phyloP scores from a whole-genome alignment of 2,888 invertebrate species.

The Rhabditoides inermis region DNA sequence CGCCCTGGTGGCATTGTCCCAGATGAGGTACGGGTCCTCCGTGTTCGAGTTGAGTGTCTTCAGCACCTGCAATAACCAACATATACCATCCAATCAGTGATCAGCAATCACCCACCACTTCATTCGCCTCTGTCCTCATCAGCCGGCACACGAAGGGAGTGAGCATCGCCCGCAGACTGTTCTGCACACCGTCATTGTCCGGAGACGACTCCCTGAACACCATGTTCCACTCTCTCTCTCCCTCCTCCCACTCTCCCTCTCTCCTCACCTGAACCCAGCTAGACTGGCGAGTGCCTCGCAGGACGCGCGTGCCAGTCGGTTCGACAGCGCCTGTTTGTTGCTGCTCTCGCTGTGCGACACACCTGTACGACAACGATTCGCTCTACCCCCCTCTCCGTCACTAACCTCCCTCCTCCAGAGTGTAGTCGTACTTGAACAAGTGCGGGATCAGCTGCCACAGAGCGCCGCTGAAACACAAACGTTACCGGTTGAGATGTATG shows the following conservation, averaged over 20 bases:
- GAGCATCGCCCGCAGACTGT: conserved; percentile 65
- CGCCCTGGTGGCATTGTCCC: conserved; percentile 92
- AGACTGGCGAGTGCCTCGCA: conserved; percentile 75
- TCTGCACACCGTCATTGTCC: conserved; percentile 63
- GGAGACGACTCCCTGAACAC: conserved; percentile 55
- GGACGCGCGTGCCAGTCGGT: conserved; percentile 78
- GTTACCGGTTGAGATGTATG: background rate
- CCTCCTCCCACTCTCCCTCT: background rate
- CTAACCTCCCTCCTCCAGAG: conserved; percentile 81
- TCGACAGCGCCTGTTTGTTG: conserved; percentile 73
- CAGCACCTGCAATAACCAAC: conserved; percentile 65
- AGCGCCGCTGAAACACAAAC: conserved; percentile 61
- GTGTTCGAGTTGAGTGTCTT: conserved; percentile 92
- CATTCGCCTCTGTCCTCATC: conserved; percentile 61
- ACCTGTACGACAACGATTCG: conserved; percentile 16
- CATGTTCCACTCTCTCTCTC: background rate
- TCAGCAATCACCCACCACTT: conserved; percentile 10
- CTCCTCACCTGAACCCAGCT: conserved; percentile 64
- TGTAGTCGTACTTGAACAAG: conserved; percentile 90
- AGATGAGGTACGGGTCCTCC: conserved; percentile 87
- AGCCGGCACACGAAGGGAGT: conserved; percentile 78
- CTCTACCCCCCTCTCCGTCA: background rate
- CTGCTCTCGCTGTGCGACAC: conserved; percentile 42
- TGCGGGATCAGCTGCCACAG: conserved; percentile 82
- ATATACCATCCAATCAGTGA: background rate